Conservation (phyloP, 1,140 invertebrate genomes). For the silkworm (Bombyx mori) region ASM3026992v2 NC_085112.1:5778001-5778500, state of each 20-base stretch:
- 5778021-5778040: not conserved
- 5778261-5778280: constrained; percentile 72
- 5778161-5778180: constrained; percentile 68
- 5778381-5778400: not conserved
- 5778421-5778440: no score
- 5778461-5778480: no score
- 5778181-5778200: constrained; percentile 66
- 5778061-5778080: no score
- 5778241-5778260: constrained; percentile 69
- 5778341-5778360: constrained; percentile 18
- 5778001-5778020: not conserved
- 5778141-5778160: constrained; percentile 68
- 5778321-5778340: constrained; percentile 45
- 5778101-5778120: constrained; percentile 2
- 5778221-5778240: constrained; percentile 45
- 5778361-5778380: constrained; percentile 5
- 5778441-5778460: no score
- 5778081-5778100: not conserved
- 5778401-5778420: no score
- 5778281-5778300: constrained; percentile 69
- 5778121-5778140: constrained; percentile 19
- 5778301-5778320: constrained; percentile 39
- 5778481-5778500: no score
- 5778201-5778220: constrained; percentile 70
- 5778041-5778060: not conserved